A percentile compares a stretch with the other conserved stretches of the same genome.
phyloP scores from a whole-genome alignment of 1,140 invertebrate species.

The Leptonema lineaticorne region DNA sequence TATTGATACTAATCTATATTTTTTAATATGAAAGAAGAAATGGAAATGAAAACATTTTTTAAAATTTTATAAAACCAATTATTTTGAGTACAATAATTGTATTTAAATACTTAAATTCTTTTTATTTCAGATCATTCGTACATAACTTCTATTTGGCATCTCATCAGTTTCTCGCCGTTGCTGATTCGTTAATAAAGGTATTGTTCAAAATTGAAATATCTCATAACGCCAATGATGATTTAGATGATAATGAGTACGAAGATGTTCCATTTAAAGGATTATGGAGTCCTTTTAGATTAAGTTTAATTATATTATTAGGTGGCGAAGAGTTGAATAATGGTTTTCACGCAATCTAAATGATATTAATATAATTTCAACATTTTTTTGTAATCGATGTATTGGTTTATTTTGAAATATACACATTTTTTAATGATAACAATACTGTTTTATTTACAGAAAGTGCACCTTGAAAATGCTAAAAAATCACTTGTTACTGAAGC shows the following conservation, averaged over 20 bases:
- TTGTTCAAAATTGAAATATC: neutral
- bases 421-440: neutral
- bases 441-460: slow-evolving; percentile 43
- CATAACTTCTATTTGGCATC: slow-evolving; percentile 43
- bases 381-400: neutral
- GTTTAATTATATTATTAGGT: slow-evolving; percentile 21
- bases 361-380: neutral
- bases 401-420: slow-evolving; percentile 14
- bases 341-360: slow-evolving; percentile 47
- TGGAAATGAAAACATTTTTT: no score
- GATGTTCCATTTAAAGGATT: slow-evolving; percentile 19
- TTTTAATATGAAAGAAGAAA: no score
- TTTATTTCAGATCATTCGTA: slow-evolving; percentile 49
- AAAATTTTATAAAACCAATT: no score
- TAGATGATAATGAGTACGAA: neutral
- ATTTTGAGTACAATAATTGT: no score
- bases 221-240: neutral
- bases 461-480: slow-evolving; percentile 46
- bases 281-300: slow-evolving; percentile 28
- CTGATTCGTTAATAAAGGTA: slow-evolving; percentile 37
- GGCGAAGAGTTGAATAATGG: slow-evolving; percentile 37
- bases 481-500: slow-evolving; percentile 47
- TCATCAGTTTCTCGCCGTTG: slow-evolving; percentile 31
- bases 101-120: no score
- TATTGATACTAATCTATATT: no score